Percentiles rank a stretch among this genome's conserved stretches.
Conservation (phyloP, 2,888 invertebrate genomes). For the Pilophorus perplexus region DNA sequence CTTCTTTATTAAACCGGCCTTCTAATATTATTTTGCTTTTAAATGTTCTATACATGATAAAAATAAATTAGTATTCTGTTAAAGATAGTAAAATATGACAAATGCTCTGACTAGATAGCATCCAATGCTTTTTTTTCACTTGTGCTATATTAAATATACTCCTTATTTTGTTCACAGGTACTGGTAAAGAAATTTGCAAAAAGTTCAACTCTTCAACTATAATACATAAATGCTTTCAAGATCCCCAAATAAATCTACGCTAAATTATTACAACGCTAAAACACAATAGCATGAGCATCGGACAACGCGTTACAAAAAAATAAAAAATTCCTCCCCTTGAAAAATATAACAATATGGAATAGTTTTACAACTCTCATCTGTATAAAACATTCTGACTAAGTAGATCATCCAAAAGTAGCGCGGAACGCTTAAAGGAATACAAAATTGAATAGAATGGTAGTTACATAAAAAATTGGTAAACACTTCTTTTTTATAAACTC, state of each 20-base stretch:
- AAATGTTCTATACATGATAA: conserved; percentile 27
- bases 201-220: conserved; percentile 12
- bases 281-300: conserved; percentile 32
- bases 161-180: conserved; percentile 23
- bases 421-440: conserved; percentile 16
- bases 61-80: conserved; percentile 35
- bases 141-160: conserved; percentile 14
- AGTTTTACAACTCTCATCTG: neutral
- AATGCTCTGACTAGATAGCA: conserved; percentile 37
- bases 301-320: conserved; percentile 34
- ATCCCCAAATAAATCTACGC: conserved; percentile 9
- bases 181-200: conserved; percentile 27
- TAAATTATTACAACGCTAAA: conserved; percentile 28
- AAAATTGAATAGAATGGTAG: conserved; percentile 19
- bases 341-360: conserved; percentile 28
- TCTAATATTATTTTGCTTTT: neutral
- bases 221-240: conserved; percentile 28
- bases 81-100: conserved; percentile 32
- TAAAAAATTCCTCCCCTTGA: conserved; percentile 26
- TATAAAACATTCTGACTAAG: conserved; percentile 27
- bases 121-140: conserved; percentile 27
- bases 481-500: neutral
- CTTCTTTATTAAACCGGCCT: neutral
- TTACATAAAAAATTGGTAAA: no score
- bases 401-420: conserved; percentile 7